phyloP scores from a whole-genome alignment of 2,113 vertebrate genomes.

The Pedionomus torquatus region DNA sequence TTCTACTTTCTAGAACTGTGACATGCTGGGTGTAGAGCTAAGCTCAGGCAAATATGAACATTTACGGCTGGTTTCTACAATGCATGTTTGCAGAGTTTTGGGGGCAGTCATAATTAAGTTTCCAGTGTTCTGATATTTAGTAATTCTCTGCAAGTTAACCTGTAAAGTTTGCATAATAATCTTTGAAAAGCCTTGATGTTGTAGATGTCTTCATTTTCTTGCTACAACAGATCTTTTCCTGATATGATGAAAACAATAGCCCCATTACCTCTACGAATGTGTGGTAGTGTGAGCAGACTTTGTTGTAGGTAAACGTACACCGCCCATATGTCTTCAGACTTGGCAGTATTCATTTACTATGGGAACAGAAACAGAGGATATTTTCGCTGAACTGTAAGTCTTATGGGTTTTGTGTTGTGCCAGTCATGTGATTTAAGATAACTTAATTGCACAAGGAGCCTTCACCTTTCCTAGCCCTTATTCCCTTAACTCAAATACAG shows the following conservation, averaged over 20 bases:
- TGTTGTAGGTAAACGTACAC: not conserved
- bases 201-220: not conserved
- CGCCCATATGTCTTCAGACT: not conserved
- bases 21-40: not conserved
- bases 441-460: not conserved
- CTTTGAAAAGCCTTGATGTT: not conserved
- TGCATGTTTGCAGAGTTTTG: not conserved
- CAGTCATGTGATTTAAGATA: not conserved
- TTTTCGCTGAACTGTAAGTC: not conserved
- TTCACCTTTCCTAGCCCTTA: not conserved
- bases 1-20: slow-evolving; percentile 29
- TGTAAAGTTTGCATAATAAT: not conserved
- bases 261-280: not conserved
- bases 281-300: not conserved
- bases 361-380: not conserved
- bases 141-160: not conserved
- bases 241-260: not conserved
- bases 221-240: not conserved
- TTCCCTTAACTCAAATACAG: not conserved
- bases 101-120: not conserved
- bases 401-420: not conserved
- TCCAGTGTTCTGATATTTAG: not conserved
- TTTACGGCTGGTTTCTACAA: not conserved
- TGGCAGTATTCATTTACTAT: not conserved
- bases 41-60: not conserved